phyloP scores from a whole-genome alignment of 1,140 invertebrate genomes.

The Samia ricini region DNA sequence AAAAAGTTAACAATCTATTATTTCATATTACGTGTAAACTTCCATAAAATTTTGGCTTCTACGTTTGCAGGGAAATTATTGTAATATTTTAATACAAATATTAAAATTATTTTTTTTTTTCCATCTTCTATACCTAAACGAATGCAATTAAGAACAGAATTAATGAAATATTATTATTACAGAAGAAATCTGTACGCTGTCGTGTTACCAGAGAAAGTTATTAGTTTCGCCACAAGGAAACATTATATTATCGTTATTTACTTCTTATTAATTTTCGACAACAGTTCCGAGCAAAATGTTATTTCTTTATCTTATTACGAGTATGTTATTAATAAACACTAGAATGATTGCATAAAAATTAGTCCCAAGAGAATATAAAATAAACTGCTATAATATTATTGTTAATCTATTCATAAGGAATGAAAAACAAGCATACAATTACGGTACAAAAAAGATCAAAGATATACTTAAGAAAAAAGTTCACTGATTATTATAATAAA shows the following conservation, averaged over 20 bases:
- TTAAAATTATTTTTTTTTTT: not conserved
- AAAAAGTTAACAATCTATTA: too few species aligned
- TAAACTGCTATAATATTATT: too few species aligned
- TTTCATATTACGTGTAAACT: too few species aligned
- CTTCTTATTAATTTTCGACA: not conserved
- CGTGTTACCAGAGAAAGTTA: not conserved
- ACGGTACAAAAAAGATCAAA: too few species aligned
- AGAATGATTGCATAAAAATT: not conserved
- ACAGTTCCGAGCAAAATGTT: not conserved
- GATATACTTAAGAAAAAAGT: too few species aligned
- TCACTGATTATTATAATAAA: too few species aligned
- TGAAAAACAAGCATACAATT: too few species aligned
- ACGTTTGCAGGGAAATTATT: too few species aligned
- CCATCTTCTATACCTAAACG: not conserved
- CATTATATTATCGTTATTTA: not conserved
- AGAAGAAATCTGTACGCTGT: not conserved
- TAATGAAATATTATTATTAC: constrained; percentile 1
- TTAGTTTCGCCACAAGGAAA: not conserved
- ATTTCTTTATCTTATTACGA: not conserved
- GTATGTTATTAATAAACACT: not conserved
- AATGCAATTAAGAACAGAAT: not conserved
- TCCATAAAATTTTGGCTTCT: too few species aligned
- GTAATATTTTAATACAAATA: too few species aligned
- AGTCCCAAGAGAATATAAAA: too few species aligned
- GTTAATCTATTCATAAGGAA: too few species aligned